Conservation (phyloP, 2,113 vertebrate genomes). For the Boleophthalmus pectinirostris region DNA sequence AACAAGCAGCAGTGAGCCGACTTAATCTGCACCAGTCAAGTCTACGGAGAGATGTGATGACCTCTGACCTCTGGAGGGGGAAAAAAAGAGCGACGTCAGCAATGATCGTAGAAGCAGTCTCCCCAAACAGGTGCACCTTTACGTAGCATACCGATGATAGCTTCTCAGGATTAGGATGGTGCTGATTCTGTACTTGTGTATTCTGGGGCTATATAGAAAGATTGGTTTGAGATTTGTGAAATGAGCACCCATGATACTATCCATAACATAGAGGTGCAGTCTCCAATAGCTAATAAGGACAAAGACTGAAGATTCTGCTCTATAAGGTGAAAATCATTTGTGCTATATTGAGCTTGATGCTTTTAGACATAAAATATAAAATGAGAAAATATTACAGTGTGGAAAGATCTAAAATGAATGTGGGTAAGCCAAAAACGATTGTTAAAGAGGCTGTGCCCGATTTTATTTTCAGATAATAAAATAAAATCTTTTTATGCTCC, state of each 20-base stretch:
- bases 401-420: not conserved
- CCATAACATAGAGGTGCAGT: not conserved
- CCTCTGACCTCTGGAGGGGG: conserved; percentile 50
- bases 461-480: too few species aligned
- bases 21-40: conserved; percentile 69
- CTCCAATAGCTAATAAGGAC: conserved; percentile 6
- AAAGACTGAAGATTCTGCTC: not conserved
- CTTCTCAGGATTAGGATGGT: conserved; percentile 56
- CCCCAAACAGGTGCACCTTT: conserved; percentile 59
- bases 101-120: conserved; percentile 23
- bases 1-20: conserved; percentile 55
- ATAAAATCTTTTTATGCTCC: too few species aligned
- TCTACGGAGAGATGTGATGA: conserved; percentile 54
- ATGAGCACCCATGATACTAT: conserved; percentile 38
- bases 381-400: not conserved
- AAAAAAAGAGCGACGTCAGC: conserved; percentile 62
- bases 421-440: not conserved
- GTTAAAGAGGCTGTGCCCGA: too few species aligned
- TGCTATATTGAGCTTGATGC: not conserved
- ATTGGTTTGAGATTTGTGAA: conserved; percentile 22
- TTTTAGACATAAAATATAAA: not conserved
- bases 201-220: conserved; percentile 37
- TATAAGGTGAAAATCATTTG: not conserved
- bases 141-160: conserved; percentile 61
- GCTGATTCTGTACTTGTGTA: conserved; percentile 44